Conservation (phyloP, 2,113 vertebrate species). For the Caretta caretta region DNA sequence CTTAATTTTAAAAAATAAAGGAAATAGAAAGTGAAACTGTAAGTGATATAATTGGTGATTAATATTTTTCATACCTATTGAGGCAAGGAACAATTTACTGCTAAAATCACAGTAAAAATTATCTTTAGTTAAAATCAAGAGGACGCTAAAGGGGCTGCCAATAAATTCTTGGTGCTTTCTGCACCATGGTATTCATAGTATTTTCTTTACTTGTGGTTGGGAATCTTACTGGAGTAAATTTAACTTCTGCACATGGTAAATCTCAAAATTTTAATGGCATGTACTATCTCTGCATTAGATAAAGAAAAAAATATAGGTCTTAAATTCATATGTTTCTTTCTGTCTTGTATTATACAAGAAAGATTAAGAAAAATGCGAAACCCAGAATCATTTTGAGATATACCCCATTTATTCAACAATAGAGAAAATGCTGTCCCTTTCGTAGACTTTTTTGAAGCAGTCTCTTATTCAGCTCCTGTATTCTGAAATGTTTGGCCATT, state of each 20-base stretch:
- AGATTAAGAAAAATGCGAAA: background rate
- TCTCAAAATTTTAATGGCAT: background rate
- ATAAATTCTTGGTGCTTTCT: background rate
- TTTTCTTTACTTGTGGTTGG: background rate
- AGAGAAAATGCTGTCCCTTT: background rate
- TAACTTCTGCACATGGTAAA: background rate
- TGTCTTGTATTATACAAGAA: background rate
- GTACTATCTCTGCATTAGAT: background rate
- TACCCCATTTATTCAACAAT: background rate
- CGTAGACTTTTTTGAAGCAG: background rate
- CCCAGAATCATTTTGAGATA: background rate
- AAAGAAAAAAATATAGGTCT: background rate
- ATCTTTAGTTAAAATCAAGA: background rate
- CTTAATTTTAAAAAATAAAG: background rate
- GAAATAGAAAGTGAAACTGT: background rate
- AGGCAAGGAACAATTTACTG: background rate
- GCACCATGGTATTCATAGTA: background rate
- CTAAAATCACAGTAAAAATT: background rate
- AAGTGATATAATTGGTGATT: background rate
- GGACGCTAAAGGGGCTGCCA: background rate
- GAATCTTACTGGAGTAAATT: background rate
- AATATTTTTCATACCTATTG: background rate
- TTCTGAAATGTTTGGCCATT: background rate
- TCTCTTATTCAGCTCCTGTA: background rate
- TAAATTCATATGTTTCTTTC: background rate